Evolutionary conservation across 2,113 vertebrate genomes (phyloP), one percentile per base, ranked within the genome.

Genomic region (Daboia siamensis): DNA sequence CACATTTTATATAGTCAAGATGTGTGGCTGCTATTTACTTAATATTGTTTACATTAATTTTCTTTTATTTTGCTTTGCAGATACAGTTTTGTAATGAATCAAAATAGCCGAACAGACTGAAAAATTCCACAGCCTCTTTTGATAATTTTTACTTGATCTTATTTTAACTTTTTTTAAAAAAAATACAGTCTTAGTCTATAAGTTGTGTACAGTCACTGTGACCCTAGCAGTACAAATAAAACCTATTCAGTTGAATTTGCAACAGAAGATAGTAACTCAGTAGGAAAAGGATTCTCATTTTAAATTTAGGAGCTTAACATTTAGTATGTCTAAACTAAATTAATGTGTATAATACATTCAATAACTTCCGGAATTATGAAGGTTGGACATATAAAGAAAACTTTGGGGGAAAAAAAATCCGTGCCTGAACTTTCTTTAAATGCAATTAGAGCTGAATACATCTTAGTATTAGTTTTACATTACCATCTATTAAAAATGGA

Each of bases 401-500:
- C 90, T 91, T 91, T 80, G 92, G 61, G 10, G 24, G 29, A 55
- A 39, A 39, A 92, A 29, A 10, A 55, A n/a, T 59, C 55, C 23
- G 0, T 91, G 52, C 2, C 59, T 85, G 56, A 11, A 55, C 23
- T 86, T 90, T 85, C 87, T 59, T 56, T 54, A 90, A 84, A 29
- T 54, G 11, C 3, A 4, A 69, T 85, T 86, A 91, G 52, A 93
- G 33, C 59, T n/a, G 89, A 92, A 93, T 23, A 86, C 46, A 51
- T 11, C 29, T 88, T 55, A 92, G 87, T 89, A 91, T 91, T 91
- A 51, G 55, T 80, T 92, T 74, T 87, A 52, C 86, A 87, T 54
- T 88, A 44, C 44, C 46, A 87, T 61, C 89, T 88, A 94, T 92
- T 90, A 92, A 94, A 94, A 92, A 93, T 15, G 90, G 33, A 84